Evolutionary conservation across 2,888 invertebrate genomes (phyloP), one percentile per base, ranked within the genome.

Genomic region (Ennomos quercinarius): DNA sequence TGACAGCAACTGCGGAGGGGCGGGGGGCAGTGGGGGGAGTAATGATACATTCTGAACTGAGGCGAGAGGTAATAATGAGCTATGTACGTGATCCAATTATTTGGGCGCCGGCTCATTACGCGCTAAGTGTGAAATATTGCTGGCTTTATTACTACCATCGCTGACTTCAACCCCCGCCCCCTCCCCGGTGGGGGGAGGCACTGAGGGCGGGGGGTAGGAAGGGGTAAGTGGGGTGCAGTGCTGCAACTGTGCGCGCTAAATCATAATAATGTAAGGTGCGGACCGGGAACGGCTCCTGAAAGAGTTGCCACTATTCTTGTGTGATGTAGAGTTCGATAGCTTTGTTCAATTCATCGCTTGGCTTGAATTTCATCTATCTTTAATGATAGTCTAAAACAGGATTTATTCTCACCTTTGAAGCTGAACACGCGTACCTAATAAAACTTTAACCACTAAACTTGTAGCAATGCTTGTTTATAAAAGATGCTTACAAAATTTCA

Each of bases 51-150:
- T 86, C 89, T 85, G 82, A 82, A 87, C 81, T 86, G 87, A 88
- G 89, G 87, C 85, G 88, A 91, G 90, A 91, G 89, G 89, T 93
- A 93, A 93, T 93, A 93, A 93, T 93, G 93, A 93, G 87, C 92
- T 93, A 93, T 93, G 91, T 93, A 93, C 93, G 93, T 93, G 93
- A 93, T 93, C 93, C 93, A 93, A 93, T 93, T 93, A 93, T 93
- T 93, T 93, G 88, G 93, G 91, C 89, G 90, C 90, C 87, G 89
- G 89, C 91, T 93, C 93, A 93, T 93, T 93, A 93, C 91, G 87
- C 89, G 90, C 88, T 93, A 93, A 93, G 93, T 93, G 93, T 92
- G 93, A 93, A 92, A 92, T 93, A 93, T 93, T 85, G 90, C 91
- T 81, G 84, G 89, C 89, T 90, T 91, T 91, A 91, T 91, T 91